Evolutionary conservation across 64 coral and sea anemone genomes (phyloP).

Genomic region (Astreopora myriophthalma): DNA sequence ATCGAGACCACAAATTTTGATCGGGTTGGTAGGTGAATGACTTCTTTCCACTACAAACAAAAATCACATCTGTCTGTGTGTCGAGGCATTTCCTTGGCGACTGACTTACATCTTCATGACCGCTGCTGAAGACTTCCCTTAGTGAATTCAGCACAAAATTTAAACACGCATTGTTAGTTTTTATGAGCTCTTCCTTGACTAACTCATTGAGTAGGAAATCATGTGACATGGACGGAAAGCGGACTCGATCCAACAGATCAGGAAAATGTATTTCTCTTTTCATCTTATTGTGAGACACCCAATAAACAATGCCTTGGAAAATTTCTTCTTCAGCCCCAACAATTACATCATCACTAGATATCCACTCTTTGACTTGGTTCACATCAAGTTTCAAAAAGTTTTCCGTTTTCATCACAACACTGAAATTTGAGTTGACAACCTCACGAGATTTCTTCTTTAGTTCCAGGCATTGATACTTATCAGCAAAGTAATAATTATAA

Average conservation of each 20-base stretch:
- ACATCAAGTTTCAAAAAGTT: background rate
- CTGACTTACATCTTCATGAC: too few species aligned
- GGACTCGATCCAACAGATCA: background rate
- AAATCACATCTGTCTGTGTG: background rate
- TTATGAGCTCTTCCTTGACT: background rate
- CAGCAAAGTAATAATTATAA: background rate
- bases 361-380: background rate
- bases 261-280: background rate
- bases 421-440: background rate
- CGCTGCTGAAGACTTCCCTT: background rate
- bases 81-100: background rate
- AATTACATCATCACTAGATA: background rate
- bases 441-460: too few species aligned
- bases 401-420: background rate
- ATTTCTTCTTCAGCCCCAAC: background rate
- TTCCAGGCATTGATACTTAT: background rate
- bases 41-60: background rate
- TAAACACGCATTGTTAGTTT: background rate
- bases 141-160: background rate
- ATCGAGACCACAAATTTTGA: background rate
- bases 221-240: background rate
- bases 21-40: background rate
- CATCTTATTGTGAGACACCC: background rate
- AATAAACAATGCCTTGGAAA: background rate
- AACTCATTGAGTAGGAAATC: background rate